A percentile compares a stretch with the other conserved stretches of the same genome.
These are phyloP conservation scores for Calypte anna DNA, from an alignment of 2,113 vertebrate species.

Conservation along the genomic window DNA sequence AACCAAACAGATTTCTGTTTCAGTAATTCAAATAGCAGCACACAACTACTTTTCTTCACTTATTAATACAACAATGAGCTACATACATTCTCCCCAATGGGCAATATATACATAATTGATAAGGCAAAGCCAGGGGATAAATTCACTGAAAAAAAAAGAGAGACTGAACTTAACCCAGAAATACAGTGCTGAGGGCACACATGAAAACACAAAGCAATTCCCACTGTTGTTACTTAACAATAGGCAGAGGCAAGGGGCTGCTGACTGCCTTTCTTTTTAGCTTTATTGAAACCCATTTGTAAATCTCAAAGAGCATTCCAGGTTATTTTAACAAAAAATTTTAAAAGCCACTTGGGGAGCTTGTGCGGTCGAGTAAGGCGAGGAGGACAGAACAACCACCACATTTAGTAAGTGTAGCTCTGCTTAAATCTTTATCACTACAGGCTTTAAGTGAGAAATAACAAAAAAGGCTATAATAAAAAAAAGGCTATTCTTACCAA, in stretches of 20 bases:
- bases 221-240: neutral
- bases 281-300: neutral
- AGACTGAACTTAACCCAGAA: neutral
- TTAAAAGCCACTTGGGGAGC: neutral
- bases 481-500: slow-evolving; percentile 86
- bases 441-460: slow-evolving; percentile 2
- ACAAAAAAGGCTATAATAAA: neutral
- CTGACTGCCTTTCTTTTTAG: neutral
- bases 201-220: neutral
- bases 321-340: slow-evolving; percentile 5
- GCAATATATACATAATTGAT: neutral
- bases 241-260: neutral
- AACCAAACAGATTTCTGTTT: neutral
- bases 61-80: neutral
- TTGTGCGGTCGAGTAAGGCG: fast-evolving
- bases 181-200: neutral
- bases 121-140: neutral
- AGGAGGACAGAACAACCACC: neutral
- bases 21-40: neutral
- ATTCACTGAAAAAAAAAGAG: neutral
- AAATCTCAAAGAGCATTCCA: neutral
- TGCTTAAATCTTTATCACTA: neutral
- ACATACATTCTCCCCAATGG: neutral
- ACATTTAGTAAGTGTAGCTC: neutral
- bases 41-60: neutral